Conservation (phyloP, 2,113 vertebrate species). For the Aspiorhynchus laticeps region DNA sequence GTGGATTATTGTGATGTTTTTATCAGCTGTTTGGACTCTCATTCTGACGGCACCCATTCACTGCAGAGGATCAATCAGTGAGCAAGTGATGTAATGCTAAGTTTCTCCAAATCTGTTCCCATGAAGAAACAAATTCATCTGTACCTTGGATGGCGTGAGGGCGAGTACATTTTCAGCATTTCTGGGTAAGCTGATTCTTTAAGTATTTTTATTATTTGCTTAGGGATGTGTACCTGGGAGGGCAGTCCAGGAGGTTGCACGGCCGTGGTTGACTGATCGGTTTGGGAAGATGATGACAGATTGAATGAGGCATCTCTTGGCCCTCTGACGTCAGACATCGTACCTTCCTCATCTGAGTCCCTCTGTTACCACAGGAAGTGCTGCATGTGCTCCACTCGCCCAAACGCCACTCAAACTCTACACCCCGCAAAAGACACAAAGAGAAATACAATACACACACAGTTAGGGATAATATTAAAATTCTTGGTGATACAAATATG, state of each 20-base stretch:
- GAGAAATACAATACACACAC: background rate
- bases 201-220: background rate
- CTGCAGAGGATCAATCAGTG: no score
- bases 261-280: constrained; percentile 67
- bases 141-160: no score
- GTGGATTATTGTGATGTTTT: no score
- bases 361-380: constrained; percentile 81
- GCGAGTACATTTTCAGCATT: background rate
- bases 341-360: constrained; percentile 70
- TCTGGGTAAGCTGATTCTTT: background rate
- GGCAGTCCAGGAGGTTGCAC: constrained; percentile 83
- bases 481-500: background rate
- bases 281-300: constrained; percentile 76
- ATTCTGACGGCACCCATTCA: no score
- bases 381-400: constrained; percentile 83
- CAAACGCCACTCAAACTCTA: constrained; percentile 81
- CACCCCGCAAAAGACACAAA: constrained; percentile 15
- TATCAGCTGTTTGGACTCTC: no score
- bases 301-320: constrained; percentile 67
- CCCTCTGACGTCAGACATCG: constrained; percentile 71
- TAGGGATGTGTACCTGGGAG: constrained; percentile 76
- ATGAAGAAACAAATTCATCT: no score
- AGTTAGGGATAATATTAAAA: background rate
- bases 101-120: no score
- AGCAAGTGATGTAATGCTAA: no score